Evolutionary conservation across 2,888 invertebrate genomes (phyloP).

Genomic region (Amphimallon solstitiale): DNA sequence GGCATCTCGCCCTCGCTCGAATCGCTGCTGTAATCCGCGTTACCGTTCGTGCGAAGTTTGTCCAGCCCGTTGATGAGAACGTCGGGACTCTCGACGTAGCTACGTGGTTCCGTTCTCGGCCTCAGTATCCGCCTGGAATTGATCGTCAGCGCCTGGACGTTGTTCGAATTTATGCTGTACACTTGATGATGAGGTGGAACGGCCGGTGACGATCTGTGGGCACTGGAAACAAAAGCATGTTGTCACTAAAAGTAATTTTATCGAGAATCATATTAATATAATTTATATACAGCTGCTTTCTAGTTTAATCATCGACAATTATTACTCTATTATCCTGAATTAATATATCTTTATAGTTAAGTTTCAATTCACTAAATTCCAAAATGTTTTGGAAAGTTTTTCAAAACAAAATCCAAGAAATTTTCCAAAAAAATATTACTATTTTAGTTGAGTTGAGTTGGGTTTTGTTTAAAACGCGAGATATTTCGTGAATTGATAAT

Average conservation of each 20-base stretch:
- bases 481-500: too few species aligned
- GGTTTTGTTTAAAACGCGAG: too few species aligned
- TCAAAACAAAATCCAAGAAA: too few species aligned
- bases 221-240: slow-evolving; percentile 28
- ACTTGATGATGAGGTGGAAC: slow-evolving; percentile 19
- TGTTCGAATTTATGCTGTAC: slow-evolving; percentile 25
- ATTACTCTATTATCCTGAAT: too few species aligned
- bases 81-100: slow-evolving; percentile 87
- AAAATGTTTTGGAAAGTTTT: too few species aligned
- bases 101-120: slow-evolving; percentile 84
- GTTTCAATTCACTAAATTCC: too few species aligned
- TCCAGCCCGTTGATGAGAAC: slow-evolving; percentile 60
- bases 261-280: too few species aligned
- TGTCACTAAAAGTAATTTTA: background rate
- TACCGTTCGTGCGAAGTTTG: slow-evolving; percentile 64
- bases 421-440: too few species aligned
- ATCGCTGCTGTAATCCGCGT: slow-evolving; percentile 69
- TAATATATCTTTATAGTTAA: too few species aligned
- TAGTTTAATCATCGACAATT: too few species aligned
- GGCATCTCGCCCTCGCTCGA: slow-evolving; percentile 76
- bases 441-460: too few species aligned
- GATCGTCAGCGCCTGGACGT: slow-evolving; percentile 27
- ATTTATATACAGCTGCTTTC: too few species aligned
- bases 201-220: slow-evolving; percentile 34
- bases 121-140: slow-evolving; percentile 75